Percentiles rank a stretch among this genome's conserved stretches.
These are phyloP conservation scores for Hafferia zeledoni DNA, from an alignment of 2,797 vertebrate genomes.

Conservation along the genomic window DNA sequence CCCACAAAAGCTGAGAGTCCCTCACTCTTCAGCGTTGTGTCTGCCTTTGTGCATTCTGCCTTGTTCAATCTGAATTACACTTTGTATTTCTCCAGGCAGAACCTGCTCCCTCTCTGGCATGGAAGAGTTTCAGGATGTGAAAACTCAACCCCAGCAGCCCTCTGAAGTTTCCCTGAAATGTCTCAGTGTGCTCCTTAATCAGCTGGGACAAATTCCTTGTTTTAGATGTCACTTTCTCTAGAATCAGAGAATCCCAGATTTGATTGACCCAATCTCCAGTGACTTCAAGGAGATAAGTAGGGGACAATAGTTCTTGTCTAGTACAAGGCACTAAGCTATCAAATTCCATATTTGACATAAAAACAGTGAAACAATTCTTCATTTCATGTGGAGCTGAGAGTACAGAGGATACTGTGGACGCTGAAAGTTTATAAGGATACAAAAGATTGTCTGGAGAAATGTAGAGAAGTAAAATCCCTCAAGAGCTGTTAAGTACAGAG, in stretches of 20 bases:
- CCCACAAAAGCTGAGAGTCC: background rate
- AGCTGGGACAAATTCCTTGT: background rate
- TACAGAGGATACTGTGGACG: background rate
- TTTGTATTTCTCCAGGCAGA: background rate
- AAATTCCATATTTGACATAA: background rate
- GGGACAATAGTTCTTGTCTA: background rate
- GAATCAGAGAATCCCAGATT: background rate
- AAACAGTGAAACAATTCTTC: background rate
- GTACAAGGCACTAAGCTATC: background rate
- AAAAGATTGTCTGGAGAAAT: background rate
- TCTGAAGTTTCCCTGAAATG: background rate
- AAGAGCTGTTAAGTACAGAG: background rate
- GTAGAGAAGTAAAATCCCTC: background rate
- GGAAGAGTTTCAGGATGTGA: background rate
- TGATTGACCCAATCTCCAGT: background rate
- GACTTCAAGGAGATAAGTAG: background rate
- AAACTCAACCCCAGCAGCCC: background rate
- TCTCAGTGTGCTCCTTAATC: background rate
- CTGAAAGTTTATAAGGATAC: background rate
- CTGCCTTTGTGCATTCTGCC: background rate
- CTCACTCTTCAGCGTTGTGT: background rate
- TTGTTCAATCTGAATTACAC: rapidly evolving
- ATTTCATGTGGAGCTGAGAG: background rate
- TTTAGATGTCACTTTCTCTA: background rate
- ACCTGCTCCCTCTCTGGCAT: rapidly evolving